These are phyloP conservation scores for Tetranychus piercei DNA, from an alignment of 2,888 invertebrate genomes.

Conservation along the genomic window DNA sequence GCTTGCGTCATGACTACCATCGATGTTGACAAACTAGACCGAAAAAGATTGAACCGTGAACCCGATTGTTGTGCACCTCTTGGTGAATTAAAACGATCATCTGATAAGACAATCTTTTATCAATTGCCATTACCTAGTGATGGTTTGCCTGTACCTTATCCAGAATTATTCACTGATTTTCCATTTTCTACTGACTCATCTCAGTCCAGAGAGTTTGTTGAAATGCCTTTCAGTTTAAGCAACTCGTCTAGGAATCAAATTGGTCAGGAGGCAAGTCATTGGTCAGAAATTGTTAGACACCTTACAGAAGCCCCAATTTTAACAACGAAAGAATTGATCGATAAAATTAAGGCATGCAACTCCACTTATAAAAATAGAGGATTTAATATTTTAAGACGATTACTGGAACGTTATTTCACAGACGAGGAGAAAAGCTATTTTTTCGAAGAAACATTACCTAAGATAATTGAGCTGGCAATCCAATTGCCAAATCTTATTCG, in stretches of 20 bases:
- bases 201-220: neutral
- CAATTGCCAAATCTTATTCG: conserved; percentile 18
- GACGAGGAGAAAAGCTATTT: conserved; percentile 11
- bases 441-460: conserved; percentile 19
- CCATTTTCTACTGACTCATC: neutral
- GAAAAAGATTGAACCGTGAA: too few species aligned
- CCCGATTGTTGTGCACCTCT: too few species aligned
- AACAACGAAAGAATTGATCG: conserved; percentile 12
- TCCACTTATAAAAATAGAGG: neutral
- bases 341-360: conserved; percentile 19
- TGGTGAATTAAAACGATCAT: neutral
- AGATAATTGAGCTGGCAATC: conserved; percentile 17
- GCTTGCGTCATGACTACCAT: too few species aligned
- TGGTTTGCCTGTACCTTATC: conserved; percentile 6
- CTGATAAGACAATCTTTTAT: neutral
- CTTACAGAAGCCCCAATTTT: neutral
- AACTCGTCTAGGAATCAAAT: neutral
- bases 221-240: conserved; percentile 12
- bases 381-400: conserved; percentile 12
- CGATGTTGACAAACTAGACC: too few species aligned
- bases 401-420: neutral
- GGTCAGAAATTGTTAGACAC: conserved; percentile 8
- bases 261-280: neutral
- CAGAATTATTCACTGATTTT: neutral
- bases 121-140: neutral